Percentiles rank a stretch among this genome's conserved stretches.
Conservation (phyloP, 1,140 invertebrate genomes). For the Drosophila orosa region DNA sequence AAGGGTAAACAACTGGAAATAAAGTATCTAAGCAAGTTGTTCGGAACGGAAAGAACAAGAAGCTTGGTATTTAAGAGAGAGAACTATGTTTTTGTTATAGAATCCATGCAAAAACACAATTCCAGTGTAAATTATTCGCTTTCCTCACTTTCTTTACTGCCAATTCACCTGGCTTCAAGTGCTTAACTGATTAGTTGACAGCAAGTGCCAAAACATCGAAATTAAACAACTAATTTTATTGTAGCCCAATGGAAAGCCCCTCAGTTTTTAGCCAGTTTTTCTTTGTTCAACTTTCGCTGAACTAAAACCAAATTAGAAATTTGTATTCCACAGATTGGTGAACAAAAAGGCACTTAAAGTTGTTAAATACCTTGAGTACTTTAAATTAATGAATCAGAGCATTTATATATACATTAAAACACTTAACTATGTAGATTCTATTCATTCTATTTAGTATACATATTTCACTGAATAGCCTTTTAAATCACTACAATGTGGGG, state of each 20-base stretch:
- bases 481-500: background rate
- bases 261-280: slow-evolving; percentile 2
- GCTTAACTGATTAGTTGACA: slow-evolving; percentile 6
- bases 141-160: slow-evolving; percentile 4
- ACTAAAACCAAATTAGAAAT: slow-evolving; percentile 1
- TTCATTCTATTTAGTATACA: no score
- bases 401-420: background rate
- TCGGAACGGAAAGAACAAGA: background rate
- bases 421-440: background rate
- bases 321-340: background rate
- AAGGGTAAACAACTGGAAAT: slow-evolving; percentile 6
- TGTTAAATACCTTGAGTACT: no score
- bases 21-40: slow-evolving; percentile 13
- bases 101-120: background rate
- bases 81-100: background rate
- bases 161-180: background rate
- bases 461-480: background rate
- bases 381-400: background rate
- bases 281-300: slow-evolving; percentile 7
- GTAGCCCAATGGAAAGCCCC: slow-evolving; percentile 3
- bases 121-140: background rate
- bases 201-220: slow-evolving; percentile 12
- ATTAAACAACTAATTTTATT: slow-evolving; percentile 14
- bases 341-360: background rate
- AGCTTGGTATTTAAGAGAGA: background rate